Evolutionary conservation across 2,113 vertebrate species (phyloP), one percentile per base, ranked within the genome.

Genomic region (Lucifuga dentata): DNA sequence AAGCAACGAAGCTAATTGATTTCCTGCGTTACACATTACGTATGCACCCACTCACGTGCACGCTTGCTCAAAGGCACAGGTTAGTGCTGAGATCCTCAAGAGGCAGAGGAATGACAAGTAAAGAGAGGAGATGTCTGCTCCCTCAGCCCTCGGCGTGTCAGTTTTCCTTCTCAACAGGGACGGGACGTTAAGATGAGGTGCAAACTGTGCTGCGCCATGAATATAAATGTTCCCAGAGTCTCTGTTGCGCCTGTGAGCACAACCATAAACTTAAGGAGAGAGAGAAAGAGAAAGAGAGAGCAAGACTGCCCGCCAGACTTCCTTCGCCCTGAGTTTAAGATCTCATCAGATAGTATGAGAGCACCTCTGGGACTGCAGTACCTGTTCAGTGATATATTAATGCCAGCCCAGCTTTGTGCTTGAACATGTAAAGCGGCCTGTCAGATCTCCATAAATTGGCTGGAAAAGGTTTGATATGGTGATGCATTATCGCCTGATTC

Each of bases 141-240:
- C 58, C 39, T 6, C 15, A 40, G 45, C 73, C 68, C 32, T 50
- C 44, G 12, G 68, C 55, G 56, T 83, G 73, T 80, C 84, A 87
- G 83, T 70, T 81, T 80, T 78, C 71, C 76, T 49, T 80, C 84
- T 88, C 84, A 81, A 73, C 73, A 51, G 83, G 78, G 81, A 84
- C 79, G 61, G 66, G 59, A 72, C 70, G 73, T 68, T 65, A 63
- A 29, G 77, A 66, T 35, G 75, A 74, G 82, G 80, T 70, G 84
- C 67, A 52, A 60, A 66, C 50, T 23, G 62, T 11, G 45, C 70
- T 41, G 78, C 41, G 40, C 59, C 76, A 77, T 87, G 88, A 90
- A 90, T 88, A 86, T 77, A 80, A 87, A 90, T 88, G 76, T 43
- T 11, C 41, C 50, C 1, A 0, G 57, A 71, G 79, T 71, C 68